These are phyloP conservation scores for Timema podura DNA, from an alignment of 2,888 invertebrate species.

Conservation along the genomic window DNA sequence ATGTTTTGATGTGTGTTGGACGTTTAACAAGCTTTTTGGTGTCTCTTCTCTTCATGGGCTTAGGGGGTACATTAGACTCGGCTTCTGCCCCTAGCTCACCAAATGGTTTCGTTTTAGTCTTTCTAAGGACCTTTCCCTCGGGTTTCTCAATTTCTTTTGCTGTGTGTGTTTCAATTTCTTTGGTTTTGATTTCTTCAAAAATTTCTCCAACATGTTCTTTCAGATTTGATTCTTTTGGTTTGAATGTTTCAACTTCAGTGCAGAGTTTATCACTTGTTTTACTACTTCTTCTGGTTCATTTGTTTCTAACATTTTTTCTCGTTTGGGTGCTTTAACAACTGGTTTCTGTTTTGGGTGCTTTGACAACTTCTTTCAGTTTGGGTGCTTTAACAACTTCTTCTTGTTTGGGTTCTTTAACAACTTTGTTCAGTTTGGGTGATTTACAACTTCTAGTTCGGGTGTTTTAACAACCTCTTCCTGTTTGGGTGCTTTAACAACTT, in stretches of 20 bases:
- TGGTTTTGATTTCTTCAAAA: background rate
- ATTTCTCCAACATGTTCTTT: background rate
- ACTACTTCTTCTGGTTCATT: too few relatives aligned
- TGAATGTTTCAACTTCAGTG: too few relatives aligned
- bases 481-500: background rate
- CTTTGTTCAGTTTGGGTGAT: background rate
- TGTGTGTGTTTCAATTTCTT: background rate
- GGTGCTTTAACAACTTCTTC: background rate
- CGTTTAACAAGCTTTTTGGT: conserved; percentile 24
- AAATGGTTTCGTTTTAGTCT: background rate
- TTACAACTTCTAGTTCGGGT: too few relatives aligned
- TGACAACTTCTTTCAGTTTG: background rate
- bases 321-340: background rate
- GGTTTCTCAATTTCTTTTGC: background rate
- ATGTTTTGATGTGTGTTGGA: conserved; percentile 2
- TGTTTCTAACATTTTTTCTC: background rate
- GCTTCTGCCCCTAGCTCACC: background rate
- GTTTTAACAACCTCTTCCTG: too few relatives aligned
- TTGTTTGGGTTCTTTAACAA: conserved; percentile 14
- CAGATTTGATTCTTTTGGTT: too few relatives aligned
- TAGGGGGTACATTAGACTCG: background rate
- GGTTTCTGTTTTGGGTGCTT: background rate
- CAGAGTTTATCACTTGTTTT: too few relatives aligned
- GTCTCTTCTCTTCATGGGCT: conserved; percentile 25
- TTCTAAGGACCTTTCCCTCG: background rate